A percentile compares a stretch with the other conserved stretches of the same genome.
phyloP scores from a whole-genome alignment of 2,888 invertebrate genomes.

The Actias luna region DNA sequence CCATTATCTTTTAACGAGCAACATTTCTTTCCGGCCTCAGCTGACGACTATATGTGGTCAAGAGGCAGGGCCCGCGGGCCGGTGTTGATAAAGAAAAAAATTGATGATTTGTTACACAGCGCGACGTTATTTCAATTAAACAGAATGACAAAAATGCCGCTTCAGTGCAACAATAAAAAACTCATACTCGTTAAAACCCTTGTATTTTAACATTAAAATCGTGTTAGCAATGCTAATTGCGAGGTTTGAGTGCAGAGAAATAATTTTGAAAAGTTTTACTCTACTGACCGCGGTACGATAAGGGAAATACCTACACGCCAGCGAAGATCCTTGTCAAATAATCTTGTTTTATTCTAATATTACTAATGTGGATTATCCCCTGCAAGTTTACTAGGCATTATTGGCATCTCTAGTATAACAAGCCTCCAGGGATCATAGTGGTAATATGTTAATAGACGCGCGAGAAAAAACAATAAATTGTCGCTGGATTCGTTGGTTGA shows the following conservation, averaged over 20 bases:
- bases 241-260: neutral
- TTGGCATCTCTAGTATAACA: no score
- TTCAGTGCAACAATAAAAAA: constrained; percentile 16
- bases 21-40: constrained; percentile 55
- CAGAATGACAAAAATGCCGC: constrained; percentile 70
- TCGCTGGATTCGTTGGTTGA: no score
- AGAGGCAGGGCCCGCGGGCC: constrained; percentile 24
- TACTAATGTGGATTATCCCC: no score
- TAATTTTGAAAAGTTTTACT: no score
- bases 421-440: no score
- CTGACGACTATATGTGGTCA: constrained; percentile 10
- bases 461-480: no score
- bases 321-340: no score
- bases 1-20: constrained; percentile 74
- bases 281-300: no score
- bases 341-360: no score
- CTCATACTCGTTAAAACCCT: constrained; percentile 17
- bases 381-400: no score
- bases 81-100: constrained; percentile 54
- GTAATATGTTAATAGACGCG: no score
- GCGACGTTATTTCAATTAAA: constrained; percentile 65
- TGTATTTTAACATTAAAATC: constrained; percentile 21
- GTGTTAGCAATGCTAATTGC: constrained; percentile 49
- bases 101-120: constrained; percentile 73
- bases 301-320: no score